Evolutionary conservation across 2,888 invertebrate genomes (phyloP).

Genomic region (Drosophila peninsularis): DNA sequence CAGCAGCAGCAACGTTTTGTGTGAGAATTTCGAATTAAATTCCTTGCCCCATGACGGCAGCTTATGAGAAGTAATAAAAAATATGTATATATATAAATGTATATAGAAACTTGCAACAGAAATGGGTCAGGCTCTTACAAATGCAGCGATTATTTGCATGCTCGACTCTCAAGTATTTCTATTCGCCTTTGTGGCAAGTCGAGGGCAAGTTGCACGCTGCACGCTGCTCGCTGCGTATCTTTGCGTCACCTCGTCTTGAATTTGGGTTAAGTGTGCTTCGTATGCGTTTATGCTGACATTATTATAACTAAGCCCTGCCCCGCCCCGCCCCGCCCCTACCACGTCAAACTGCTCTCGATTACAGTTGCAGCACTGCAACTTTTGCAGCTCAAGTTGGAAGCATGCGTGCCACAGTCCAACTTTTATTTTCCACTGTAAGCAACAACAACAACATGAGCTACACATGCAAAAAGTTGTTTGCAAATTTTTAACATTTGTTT

Average conservation of each 20-base stretch:
- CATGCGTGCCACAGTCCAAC: conserved; percentile 47
- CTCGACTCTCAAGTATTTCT: conserved; percentile 62
- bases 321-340: no score
- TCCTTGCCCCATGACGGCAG: conserved; percentile 47
- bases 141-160: conserved; percentile 75
- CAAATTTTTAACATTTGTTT: conserved; percentile 15
- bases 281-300: conserved; percentile 74
- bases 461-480: conserved; percentile 26
- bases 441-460: conserved; percentile 34
- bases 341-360: conserved; percentile 30
- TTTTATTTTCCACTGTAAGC: conserved; percentile 47
- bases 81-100: conserved; percentile 2
- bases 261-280: conserved; percentile 73
- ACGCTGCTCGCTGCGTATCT: conserved; percentile 40
- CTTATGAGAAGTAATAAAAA: conserved; percentile 50
- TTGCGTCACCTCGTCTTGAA: conserved; percentile 46
- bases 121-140: conserved; percentile 73
- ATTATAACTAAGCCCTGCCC: conserved; percentile 43
- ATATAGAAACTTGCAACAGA: conserved; percentile 45
- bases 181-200: conserved; percentile 46
- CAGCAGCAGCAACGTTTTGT: conserved; percentile 32
- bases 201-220: conserved; percentile 18
- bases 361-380: conserved; percentile 53
- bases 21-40: conserved; percentile 63
- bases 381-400: conserved; percentile 50